Base-by-base conservation (phyloP, 1,140 invertebrate species). In the Trissolcus basalis region DNA sequence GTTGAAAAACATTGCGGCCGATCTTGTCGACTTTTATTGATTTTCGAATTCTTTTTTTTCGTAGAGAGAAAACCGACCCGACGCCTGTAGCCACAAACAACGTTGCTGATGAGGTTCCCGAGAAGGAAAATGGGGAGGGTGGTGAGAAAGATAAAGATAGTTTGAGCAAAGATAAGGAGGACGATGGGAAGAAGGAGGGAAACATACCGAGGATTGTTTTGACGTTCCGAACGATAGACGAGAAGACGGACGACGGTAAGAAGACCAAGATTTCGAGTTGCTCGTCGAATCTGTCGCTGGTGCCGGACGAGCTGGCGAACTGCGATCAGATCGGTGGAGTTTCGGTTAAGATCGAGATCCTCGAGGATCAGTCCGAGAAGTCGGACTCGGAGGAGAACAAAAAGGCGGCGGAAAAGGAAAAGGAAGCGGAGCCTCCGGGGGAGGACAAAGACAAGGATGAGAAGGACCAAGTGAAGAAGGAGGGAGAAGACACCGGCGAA, bases 201-300 rank as follows among this genome's bases (percentile, higher is more conserved):
- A 82, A 82, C 45, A 83, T 84, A 65, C 84, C 85, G 1, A 75
- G 87, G 27, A 88, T 89, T 27, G 85, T 89, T 0, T 53, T 89
- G 15, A 89, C 87, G 8, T 88, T 89, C 53, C 82, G 87, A n/a
- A 85, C 87, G 11, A 85, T 87, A 32, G 85, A 89, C 48, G 86
- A 88, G 49, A 88, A 87, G 32, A 88, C 86, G 0, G 83, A 86
- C 81, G 80, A 88, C 45, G 86, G 87, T 0, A 86, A 82, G 49
- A 88, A 88, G 60, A 87, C 83, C 0, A 87, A 88, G 47, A 88
- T 87, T 59, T 88, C 86, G 6, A 87, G 86, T 49, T 87, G 86
- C 45, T 83, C 82, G 0, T 85, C 87, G 4, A 87, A 87, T 77
- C 78, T 87, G 16, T 81, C 82, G 41, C 53, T 86, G 14, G 85